Evolutionary conservation across 2,797 vertebrate genomes (phyloP).

Genomic region (Kryptopterus vitreolus): DNA sequence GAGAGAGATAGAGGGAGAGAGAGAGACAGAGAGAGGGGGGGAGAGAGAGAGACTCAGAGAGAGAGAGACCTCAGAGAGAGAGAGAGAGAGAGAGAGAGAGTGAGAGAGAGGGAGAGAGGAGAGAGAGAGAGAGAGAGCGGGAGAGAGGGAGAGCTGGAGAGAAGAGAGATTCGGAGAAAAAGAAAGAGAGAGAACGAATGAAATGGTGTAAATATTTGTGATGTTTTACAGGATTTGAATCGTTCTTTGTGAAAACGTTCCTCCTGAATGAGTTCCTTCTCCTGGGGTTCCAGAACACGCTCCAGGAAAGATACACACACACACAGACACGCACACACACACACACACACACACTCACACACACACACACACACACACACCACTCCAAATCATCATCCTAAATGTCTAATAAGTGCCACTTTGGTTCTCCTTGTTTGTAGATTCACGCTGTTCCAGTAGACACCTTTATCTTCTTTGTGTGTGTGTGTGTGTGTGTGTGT

Average conservation of each 20-base stretch:
- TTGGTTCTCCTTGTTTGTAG: neutral
- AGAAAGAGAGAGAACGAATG: conserved; percentile 68
- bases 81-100: conserved; percentile 56
- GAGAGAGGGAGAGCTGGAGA: too few species aligned
- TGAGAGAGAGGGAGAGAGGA: conserved; percentile 66
- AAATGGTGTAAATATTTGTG: conserved; percentile 75
- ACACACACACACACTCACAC: too few species aligned
- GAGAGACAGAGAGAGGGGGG: too few species aligned
- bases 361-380: neutral
- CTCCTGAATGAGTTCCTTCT: neutral
- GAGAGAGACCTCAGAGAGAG: neutral
- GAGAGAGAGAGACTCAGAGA: too few species aligned
- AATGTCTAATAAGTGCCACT: neutral
- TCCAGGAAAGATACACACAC: neutral
- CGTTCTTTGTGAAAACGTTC: conserved; percentile 10
- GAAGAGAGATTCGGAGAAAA: conserved; percentile 12
- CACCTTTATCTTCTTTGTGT: neutral
- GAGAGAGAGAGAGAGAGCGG: too few species aligned
- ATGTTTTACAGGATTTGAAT: conserved; percentile 55
- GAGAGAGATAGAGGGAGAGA: too few species aligned
- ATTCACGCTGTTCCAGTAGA: conserved; percentile 11
- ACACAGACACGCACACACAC: too few species aligned
- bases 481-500: neutral
- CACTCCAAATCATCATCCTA: neutral
- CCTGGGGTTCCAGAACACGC: neutral